These are phyloP conservation scores for Okapia johnstoni DNA, from an alignment of 2,113 vertebrate species.

Conservation along the genomic window DNA sequence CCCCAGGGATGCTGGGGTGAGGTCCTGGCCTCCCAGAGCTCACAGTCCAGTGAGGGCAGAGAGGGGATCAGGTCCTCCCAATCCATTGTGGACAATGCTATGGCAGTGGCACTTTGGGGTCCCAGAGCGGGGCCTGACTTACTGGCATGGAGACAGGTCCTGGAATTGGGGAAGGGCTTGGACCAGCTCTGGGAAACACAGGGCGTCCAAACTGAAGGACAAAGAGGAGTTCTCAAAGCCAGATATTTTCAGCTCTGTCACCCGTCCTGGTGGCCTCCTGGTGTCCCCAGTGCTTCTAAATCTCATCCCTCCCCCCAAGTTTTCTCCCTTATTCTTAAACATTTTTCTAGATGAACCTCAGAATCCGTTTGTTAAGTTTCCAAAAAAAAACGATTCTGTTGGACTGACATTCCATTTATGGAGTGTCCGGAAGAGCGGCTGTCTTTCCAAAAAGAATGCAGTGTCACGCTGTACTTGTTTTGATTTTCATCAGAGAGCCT, in stretches of 20 bases:
- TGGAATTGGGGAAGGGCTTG: neutral
- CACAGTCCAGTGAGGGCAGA: neutral
- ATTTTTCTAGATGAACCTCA: neutral
- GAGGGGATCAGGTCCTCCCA: neutral
- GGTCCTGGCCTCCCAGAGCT: neutral
- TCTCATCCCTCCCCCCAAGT: neutral
- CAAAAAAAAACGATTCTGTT: neutral
- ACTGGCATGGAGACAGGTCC: neutral
- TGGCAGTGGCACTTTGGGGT: neutral
- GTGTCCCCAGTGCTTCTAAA: neutral
- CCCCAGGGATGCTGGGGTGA: neutral
- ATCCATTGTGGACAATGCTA: neutral
- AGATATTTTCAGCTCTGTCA: neutral
- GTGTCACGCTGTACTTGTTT: neutral
- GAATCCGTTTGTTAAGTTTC: neutral
- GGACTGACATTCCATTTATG: rapidly evolving
- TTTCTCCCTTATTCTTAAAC: neutral
- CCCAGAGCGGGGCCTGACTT: neutral
- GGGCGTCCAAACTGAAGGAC: neutral
- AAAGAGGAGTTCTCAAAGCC: neutral
- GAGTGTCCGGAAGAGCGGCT: neutral
- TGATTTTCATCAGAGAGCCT: slow-evolving; percentile 74
- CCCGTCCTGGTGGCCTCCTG: neutral
- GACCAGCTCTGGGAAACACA: neutral
- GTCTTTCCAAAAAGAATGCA: neutral